Base-by-base conservation (phyloP, 2,888 invertebrate species). In the Diaprepes abbreviatus region DNA sequence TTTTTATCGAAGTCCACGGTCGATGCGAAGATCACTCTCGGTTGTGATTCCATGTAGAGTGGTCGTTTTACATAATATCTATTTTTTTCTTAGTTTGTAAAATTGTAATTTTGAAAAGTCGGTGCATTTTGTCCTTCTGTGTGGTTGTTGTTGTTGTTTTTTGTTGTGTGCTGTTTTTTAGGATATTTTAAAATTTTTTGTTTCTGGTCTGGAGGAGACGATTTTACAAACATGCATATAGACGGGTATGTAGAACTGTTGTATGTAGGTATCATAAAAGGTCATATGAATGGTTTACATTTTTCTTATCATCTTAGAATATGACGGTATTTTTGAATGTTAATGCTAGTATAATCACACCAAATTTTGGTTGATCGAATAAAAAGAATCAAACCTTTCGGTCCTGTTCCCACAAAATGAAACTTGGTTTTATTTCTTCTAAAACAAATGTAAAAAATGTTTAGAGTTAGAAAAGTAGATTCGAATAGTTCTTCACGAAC, bases 151-250 rank as follows among this genome's bases (percentile, higher is more conserved):
- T 35, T 43, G 60, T 38, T 40, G 60, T 57, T 28, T 60, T 45
- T 67, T n/a, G n/a, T n/a, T n/a, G n/a, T 67, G 55, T 54, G 55
- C 33, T 48, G 24, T 36, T 45, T 50, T 48, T 48, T 54, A 36
- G 33, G 19, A 28, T 54, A 35, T 63, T 36, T 52, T 38, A n/a
- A 24, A 14, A 43, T 65, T 48, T 40, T 63, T 45, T 62, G 38
- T 38, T 48, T 62, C 24, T 70, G 66, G 67, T 58, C 68, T 60
- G 73, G 73, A 70, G 73, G 73, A 72, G 62, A 63, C 24, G n/a
- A 24, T 10, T 14, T 24, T 9, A 36, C 14, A 7, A 57, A 50
- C 7, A 66, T 70, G 72, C 71, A 74, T 73, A 31, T 75, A 35
- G 74, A 74, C 43, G 24, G 62, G 62, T 67, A 67, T 36, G 62